Evolutionary conservation across 2,113 vertebrate species (phyloP).

Genomic region (Ginglymostoma cirratum): DNA sequence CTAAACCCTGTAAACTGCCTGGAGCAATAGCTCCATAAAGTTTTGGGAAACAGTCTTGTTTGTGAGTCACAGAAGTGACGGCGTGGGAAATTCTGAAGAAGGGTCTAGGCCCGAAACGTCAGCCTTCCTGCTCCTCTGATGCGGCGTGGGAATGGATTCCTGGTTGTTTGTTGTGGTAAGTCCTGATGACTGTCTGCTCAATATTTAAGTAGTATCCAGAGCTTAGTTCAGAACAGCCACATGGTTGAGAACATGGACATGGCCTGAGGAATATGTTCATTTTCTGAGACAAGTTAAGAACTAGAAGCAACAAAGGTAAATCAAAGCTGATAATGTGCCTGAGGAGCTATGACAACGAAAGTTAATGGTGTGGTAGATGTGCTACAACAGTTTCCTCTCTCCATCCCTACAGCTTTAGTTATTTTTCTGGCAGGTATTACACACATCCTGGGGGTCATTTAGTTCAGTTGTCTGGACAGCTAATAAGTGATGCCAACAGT

Average conservation of each 20-base stretch:
- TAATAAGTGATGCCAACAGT: too few species aligned
- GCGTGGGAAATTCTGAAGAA: too few species aligned
- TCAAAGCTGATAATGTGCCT: neutral
- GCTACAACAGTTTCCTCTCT: neutral
- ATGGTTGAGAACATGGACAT: too few species aligned
- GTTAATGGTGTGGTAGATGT: too few species aligned
- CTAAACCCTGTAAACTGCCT: neutral
- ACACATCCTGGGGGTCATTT: neutral
- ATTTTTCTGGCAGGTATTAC: neutral
- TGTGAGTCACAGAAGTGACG: slow-evolving; percentile 15
- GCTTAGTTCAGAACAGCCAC: neutral
- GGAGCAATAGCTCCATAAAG: neutral
- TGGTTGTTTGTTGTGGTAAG: neutral
- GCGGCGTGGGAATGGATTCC: slow-evolving; percentile 8
- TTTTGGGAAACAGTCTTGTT: slow-evolving; percentile 8
- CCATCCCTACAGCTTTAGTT: neutral
- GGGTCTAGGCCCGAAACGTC: too few species aligned
- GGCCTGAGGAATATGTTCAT: neutral
- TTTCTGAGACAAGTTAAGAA: neutral
- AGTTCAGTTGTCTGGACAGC: too few species aligned
- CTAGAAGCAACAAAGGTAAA: too few species aligned
- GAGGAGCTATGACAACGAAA: neutral
- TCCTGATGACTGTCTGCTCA: neutral
- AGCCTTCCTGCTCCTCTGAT: too few species aligned
- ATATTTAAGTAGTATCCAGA: slow-evolving; percentile 17